These are phyloP conservation scores for Labeo rohita DNA, from an alignment of 2,113 vertebrate species.

Conservation along the genomic window DNA sequence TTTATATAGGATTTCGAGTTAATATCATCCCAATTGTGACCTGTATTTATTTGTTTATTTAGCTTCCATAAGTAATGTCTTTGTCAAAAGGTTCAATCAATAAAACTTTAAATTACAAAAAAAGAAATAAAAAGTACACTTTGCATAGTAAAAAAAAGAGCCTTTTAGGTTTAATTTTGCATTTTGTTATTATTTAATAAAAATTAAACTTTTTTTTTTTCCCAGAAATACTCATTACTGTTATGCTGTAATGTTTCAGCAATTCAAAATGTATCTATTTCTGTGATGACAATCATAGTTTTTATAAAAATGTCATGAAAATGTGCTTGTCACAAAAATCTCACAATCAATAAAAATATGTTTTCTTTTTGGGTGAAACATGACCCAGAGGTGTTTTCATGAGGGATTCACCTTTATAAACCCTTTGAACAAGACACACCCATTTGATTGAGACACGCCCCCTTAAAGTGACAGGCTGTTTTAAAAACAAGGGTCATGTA, in stretches of 20 bases:
- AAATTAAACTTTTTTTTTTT: neutral
- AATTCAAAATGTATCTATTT: neutral
- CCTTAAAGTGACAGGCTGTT: conserved; percentile 22
- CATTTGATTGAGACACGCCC: conserved; percentile 33
- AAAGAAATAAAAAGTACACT: neutral
- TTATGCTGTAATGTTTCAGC: neutral
- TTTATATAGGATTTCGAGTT: neutral
- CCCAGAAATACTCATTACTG: neutral
- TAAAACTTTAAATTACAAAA: neutral
- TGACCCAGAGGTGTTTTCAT: neutral
- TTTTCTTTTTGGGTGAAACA: neutral
- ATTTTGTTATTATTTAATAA: neutral
- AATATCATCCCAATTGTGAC: neutral
- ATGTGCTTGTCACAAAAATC: no score
- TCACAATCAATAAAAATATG: no score
- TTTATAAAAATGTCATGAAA: no score
- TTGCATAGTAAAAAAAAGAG: neutral
- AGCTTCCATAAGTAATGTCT: neutral
- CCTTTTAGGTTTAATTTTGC: neutral
- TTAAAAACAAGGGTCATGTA: neutral
- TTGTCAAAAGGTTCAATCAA: neutral
- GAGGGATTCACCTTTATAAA: neutral
- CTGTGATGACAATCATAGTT: neutral
- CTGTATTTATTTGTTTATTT: no score
- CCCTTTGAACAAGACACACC: conserved; percentile 6